Evolutionary conservation across 2,113 vertebrate species (phyloP).

Genomic region (Phrynocephalus versicolor): DNA sequence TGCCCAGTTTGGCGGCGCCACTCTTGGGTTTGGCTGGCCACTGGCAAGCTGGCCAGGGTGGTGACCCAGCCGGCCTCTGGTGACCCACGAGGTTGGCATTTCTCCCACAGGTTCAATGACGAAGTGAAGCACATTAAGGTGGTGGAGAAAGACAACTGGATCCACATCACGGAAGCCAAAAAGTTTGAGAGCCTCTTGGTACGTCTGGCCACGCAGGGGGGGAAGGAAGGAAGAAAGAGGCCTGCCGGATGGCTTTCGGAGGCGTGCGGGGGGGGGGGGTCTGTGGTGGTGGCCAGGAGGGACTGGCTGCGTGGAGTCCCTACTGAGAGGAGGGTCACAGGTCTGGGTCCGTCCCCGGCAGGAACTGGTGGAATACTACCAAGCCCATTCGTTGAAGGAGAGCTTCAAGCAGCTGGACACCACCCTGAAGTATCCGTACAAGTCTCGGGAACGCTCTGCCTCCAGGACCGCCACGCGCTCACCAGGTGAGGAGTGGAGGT

Average conservation of each 20-base stretch:
- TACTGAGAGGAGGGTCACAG: not conserved
- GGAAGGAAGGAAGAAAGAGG: too few species aligned
- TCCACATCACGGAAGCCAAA: slow-evolving; percentile 98
- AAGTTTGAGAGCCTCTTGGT: slow-evolving; percentile 97
- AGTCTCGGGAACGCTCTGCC: slow-evolving; percentile 84
- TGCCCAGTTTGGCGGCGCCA: too few species aligned
- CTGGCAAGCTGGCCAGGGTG: too few species aligned
- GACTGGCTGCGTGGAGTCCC: too few species aligned
- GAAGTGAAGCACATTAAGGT: slow-evolving; percentile 99
- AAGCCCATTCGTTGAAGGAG: slow-evolving; percentile 95
- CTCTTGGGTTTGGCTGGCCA: too few species aligned
- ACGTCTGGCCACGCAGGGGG: slow-evolving; percentile 31
- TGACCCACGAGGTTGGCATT: not conserved
- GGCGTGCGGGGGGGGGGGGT: too few species aligned
- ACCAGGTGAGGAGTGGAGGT: slow-evolving; percentile 79
- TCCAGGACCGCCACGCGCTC: slow-evolving; percentile 84
- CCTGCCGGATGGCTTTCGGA: not conserved
- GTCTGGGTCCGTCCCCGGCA: slow-evolving; percentile 55
- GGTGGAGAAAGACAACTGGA: slow-evolving; percentile 96
- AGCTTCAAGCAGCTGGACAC: slow-evolving; percentile 98
- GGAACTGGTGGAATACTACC: slow-evolving; percentile 98
- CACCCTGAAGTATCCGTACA: slow-evolving; percentile 91
- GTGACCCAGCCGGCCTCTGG: not conserved
- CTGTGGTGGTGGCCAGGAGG: too few species aligned
- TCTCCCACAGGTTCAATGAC: slow-evolving; percentile 86